These are phyloP conservation scores for Anniella stebbinsi DNA, from an alignment of 2,797 vertebrate species.

Conservation along the genomic window DNA sequence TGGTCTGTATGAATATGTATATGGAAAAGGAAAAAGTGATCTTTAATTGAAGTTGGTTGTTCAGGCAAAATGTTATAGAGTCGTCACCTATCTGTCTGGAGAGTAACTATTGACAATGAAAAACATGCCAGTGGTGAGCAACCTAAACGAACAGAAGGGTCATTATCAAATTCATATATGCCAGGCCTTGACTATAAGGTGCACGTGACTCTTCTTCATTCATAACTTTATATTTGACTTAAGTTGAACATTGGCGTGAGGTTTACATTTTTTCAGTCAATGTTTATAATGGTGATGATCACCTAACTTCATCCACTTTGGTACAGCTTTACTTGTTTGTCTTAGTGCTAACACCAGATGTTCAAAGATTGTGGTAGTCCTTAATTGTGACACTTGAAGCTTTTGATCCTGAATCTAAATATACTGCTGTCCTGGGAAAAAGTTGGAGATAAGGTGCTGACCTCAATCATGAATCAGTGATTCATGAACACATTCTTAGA, in stretches of 20 bases:
- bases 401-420: not conserved
- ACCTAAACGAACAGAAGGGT: not conserved
- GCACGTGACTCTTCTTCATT: not conserved
- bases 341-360: not conserved
- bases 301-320: not conserved
- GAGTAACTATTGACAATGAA: not conserved
- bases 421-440: not conserved
- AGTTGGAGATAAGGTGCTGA: not conserved
- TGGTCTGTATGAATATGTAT: not conserved
- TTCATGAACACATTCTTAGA: not conserved
- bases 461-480: not conserved
- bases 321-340: not conserved
- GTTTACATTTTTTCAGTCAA: not conserved
- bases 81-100: not conserved
- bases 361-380: not conserved
- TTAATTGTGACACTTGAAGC: not conserved
- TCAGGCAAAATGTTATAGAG: not conserved
- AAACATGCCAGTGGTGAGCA: too few species aligned
- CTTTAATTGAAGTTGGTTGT: not conserved
- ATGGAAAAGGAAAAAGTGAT: not conserved
- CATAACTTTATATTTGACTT: not conserved
- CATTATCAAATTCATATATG: not conserved
- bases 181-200: not conserved
- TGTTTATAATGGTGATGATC: not conserved
- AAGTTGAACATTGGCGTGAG: not conserved